These are phyloP conservation scores for Coryphaenoides rupestris DNA, from an alignment of 2,113 vertebrate species.

Conservation along the genomic window DNA sequence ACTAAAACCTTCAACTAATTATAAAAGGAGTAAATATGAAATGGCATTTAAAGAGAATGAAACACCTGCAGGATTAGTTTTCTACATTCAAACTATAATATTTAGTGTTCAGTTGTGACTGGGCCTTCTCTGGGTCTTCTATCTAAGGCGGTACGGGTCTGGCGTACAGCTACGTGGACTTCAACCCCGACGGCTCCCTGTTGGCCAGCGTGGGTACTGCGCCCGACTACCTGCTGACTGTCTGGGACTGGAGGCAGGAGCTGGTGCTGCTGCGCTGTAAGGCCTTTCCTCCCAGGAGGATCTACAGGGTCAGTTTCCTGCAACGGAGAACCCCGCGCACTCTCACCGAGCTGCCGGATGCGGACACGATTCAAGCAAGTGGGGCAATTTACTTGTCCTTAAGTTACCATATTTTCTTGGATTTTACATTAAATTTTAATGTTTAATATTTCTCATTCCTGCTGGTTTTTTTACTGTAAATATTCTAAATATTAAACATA, in stretches of 20 bases:
- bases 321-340: constrained; percentile 79
- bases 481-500: no score
- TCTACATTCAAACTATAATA: no score
- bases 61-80: no score
- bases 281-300: constrained; percentile 87
- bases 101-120: no score
- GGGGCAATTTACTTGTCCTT: background rate
- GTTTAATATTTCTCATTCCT: no score
- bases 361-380: constrained; percentile 90
- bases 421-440: no score
- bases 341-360: constrained; percentile 83
- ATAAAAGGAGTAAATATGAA: no score
- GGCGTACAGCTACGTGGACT: constrained; percentile 81
- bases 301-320: constrained; percentile 87
- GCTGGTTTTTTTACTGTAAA: no score
- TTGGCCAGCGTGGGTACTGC: constrained; percentile 82
- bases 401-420: no score
- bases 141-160: constrained; percentile 86
- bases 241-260: constrained; percentile 93
- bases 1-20: no score
- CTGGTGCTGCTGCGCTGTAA: constrained; percentile 80
- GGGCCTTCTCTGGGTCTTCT: background rate
- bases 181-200: constrained; percentile 77
- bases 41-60: no score
- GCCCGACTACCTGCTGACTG: constrained; percentile 85